These are phyloP conservation scores for Pedetes capensis DNA, from an alignment of 2,113 vertebrate species.

Conservation along the genomic window DNA sequence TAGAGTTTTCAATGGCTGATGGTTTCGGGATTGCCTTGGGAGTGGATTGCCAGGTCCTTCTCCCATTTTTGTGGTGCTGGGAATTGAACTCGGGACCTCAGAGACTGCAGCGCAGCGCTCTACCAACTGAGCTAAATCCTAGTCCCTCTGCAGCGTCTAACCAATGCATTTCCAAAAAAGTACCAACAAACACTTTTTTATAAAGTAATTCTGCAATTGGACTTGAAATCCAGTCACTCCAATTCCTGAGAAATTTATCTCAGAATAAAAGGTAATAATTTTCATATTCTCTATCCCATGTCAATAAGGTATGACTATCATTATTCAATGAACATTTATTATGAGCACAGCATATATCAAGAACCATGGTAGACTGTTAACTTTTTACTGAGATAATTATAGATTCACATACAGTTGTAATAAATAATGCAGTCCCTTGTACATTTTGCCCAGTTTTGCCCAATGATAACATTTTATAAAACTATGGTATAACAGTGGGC, in stretches of 20 bases:
- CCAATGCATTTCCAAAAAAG: background rate
- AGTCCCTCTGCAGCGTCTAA: slow-evolving; percentile 20
- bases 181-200: background rate
- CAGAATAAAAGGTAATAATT: background rate
- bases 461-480: too few relatives aligned
- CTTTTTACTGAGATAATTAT: background rate
- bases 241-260: slow-evolving; percentile 10
- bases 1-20: too few relatives aligned
- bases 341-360: background rate
- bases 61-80: too few relatives aligned
- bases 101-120: too few relatives aligned
- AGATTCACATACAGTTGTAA: background rate
- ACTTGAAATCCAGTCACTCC: background rate
- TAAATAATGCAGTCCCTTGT: background rate
- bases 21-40: too few relatives aligned
- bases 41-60: too few relatives aligned
- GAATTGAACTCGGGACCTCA: too few relatives aligned
- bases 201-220: background rate
- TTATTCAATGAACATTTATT: background rate
- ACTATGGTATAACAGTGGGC: too few relatives aligned
- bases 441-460: background rate
- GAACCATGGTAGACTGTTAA: background rate
- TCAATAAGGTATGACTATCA: background rate
- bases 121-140: too few relatives aligned
- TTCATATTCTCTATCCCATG: background rate